A percentile compares a stretch with the other conserved stretches of the same genome.
phyloP scores from a whole-genome alignment of 2,113 vertebrate species.

The Notiomystis cincta region DNA sequence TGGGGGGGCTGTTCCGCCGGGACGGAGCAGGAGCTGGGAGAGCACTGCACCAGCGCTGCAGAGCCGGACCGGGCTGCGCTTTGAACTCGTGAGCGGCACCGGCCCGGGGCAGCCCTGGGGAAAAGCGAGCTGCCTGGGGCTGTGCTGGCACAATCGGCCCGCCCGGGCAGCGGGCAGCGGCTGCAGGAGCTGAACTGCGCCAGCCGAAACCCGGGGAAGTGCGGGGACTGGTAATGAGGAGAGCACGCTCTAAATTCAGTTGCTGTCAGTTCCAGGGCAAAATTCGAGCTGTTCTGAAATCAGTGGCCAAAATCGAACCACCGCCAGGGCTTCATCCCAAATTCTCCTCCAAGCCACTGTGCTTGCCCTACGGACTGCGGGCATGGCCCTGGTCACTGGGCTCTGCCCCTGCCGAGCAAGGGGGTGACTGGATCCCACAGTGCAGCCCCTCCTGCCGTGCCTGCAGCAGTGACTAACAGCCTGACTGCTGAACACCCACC shows the following conservation, averaged over 20 bases:
- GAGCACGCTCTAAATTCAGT: accelerated
- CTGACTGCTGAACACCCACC: constrained; percentile 19
- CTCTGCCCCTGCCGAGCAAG: not conserved
- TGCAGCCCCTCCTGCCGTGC: not conserved
- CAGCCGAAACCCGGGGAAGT: not conserved
- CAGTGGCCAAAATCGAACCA: accelerated
- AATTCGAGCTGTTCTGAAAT: not conserved
- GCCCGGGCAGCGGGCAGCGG: not conserved
- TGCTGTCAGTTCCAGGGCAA: not conserved
- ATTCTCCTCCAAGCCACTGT: accelerated
- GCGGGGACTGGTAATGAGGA: not conserved
- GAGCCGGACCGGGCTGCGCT: not conserved
- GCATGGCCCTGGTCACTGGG: too few species aligned
- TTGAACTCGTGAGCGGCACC: not conserved
- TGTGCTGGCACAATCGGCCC: not conserved
- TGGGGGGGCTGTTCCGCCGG: not conserved
- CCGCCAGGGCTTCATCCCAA: not conserved
- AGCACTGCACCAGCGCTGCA: accelerated
- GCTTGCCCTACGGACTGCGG: not conserved
- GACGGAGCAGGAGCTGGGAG: not conserved
- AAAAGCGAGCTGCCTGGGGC: not conserved
- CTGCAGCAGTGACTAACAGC: constrained; percentile 40
- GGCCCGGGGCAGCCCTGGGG: not conserved
- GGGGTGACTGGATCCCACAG: not conserved
- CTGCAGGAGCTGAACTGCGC: not conserved